Evolutionary conservation across 2,113 vertebrate species (phyloP), one percentile per base, ranked within the genome.

Genomic region (Elephas maximus): DNA sequence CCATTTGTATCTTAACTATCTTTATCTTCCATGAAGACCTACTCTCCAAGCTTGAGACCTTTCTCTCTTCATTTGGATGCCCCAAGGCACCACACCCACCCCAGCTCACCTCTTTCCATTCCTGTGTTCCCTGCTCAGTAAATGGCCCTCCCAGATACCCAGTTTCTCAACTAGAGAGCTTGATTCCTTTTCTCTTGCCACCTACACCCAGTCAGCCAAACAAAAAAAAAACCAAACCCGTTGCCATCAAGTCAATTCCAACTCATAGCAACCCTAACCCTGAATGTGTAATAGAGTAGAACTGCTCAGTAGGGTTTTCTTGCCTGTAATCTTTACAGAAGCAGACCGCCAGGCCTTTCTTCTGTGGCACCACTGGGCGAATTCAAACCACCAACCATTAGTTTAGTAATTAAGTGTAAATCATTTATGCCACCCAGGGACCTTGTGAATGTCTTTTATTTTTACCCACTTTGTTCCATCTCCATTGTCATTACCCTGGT

Each of bases 21-120:
- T 24, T 41, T 63, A 14, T 21, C 91, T 87, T 60, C 90, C 83
- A 41, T 21, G 62, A 48, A 37, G 33, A 23, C 85, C 69, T 60
- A 53, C 48, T 79, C 78, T 71, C 79, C 33, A 28, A 71, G 74
- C 57, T 79, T 89, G 41, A 37, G 11, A 10, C 17, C 67, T 62
- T 33, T 15, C 3, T 77, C 2, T 62, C 37, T 90, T 84, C 48
- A 17, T 73, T 23, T 45, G 41, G 80, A 57, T n/a, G 6, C 51
- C 30, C 69, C 20, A 0, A 0, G 4, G 20, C 20, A 33, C 33
- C 80, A 37, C 8, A 1, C 44, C 24, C 37, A 84, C 62, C 51
- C 23, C 53, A 17, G 12, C 5, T 44, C 41, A 3, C 8, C 4
- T 5, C 0, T 26, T 20, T 41, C 41, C 53, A 45, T 45, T 3